Evolutionary conservation across 2,113 vertebrate species (phyloP).

Genomic region (Sinocyclocheilus anophthalmus): DNA sequence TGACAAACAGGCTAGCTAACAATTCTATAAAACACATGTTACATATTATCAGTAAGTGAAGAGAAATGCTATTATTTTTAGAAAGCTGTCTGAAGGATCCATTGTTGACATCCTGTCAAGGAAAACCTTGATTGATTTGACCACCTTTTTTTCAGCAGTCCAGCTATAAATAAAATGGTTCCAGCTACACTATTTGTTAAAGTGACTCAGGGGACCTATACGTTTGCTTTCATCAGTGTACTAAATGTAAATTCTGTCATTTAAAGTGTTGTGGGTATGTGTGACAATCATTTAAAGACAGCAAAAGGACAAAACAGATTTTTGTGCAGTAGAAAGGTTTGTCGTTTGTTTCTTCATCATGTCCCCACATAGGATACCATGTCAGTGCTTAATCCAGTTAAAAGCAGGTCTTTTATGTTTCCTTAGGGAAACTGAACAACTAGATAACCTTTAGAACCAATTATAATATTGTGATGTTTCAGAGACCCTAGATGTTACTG

Average conservation of each 20-base stretch:
- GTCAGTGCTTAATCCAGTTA: neutral
- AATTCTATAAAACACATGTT: neutral
- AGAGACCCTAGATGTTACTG: neutral
- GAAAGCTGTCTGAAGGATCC: neutral
- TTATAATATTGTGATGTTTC: constrained; percentile 4
- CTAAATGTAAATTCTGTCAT: too few species aligned
- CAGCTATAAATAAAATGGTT: too few species aligned
- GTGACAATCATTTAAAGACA: neutral
- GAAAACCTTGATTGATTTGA: neutral
- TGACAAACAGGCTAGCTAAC: neutral
- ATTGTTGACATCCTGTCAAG: neutral
- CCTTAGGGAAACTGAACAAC: neutral
- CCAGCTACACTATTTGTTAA: neutral
- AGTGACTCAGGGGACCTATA: neutral
- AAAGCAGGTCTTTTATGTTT: neutral
- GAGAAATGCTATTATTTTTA: neutral
- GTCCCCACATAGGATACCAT: neutral
- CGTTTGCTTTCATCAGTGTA: neutral
- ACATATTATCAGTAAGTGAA: neutral
- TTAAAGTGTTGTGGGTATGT: too few species aligned
- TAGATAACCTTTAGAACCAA: neutral
- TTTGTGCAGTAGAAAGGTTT: neutral
- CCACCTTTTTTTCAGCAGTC: too few species aligned
- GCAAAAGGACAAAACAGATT: neutral
- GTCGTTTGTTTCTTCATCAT: neutral